Percentiles rank a stretch among this genome's conserved stretches.
These are phyloP conservation scores for Xiphophorus birchmanni DNA, from an alignment of 2,797 vertebrate genomes.

Conservation along the genomic window DNA sequence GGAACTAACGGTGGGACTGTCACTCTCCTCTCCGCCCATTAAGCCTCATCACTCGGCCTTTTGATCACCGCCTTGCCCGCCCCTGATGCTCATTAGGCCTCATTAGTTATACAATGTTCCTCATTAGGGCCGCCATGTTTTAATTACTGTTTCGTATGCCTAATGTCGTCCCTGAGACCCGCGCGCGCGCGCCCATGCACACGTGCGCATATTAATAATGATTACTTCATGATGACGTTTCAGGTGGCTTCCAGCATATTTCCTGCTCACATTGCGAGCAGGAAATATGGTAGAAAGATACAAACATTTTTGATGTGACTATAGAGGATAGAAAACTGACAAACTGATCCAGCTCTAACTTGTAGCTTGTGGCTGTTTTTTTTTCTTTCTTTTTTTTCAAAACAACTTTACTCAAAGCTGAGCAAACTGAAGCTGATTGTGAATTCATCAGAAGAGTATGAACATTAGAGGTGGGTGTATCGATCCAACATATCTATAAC, in stretches of 20 bases:
- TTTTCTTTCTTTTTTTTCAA: not conserved
- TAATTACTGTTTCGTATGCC: slow-evolving; percentile 75
- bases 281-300: not conserved
- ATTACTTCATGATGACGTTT: not conserved
- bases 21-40: slow-evolving; percentile 51
- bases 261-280: not conserved
- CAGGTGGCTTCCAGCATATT: not conserved
- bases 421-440: not conserved
- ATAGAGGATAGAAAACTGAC: not conserved
- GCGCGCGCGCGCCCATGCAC: not conserved
- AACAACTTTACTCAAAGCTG: not conserved
- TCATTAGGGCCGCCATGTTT: slow-evolving; percentile 79
- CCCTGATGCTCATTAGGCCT: slow-evolving; percentile 74
- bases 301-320: not conserved
- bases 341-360: too few species aligned
- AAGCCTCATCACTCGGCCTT: slow-evolving; percentile 62
- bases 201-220: not conserved
- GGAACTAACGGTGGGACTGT: slow-evolving; percentile 5
- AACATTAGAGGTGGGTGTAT: not conserved
- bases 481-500: too few species aligned
- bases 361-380: too few species aligned
- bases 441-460: not conserved
- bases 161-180: slow-evolving; percentile 29
- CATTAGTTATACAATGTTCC: slow-evolving; percentile 79
- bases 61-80: slow-evolving; percentile 73